Evolutionary conservation across 1,140 invertebrate genomes (phyloP).

Genomic region (Andricus grossulariae): DNA sequence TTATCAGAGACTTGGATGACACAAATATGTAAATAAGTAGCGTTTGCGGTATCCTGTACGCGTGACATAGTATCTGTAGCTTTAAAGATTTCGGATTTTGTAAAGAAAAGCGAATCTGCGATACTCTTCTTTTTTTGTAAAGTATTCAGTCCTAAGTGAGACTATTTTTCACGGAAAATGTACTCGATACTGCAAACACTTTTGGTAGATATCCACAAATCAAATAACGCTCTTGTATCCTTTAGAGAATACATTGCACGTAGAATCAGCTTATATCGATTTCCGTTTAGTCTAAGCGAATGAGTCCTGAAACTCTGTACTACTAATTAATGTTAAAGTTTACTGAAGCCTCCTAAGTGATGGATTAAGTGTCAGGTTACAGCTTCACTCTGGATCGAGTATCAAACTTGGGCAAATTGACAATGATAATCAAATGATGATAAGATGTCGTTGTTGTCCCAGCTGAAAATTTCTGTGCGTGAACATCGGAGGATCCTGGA

Average conservation of each 20-base stretch:
- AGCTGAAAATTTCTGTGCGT: too few relatives aligned
- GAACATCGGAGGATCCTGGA: too few relatives aligned
- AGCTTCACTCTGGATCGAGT: slow-evolving; percentile 14
- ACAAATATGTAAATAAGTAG: slow-evolving; percentile 2
- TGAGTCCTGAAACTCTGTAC: slow-evolving; percentile 30
- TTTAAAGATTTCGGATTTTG: slow-evolving; percentile 2
- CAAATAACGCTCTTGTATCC: slow-evolving; percentile 45
- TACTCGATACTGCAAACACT: slow-evolving; percentile 45
- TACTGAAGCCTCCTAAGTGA: slow-evolving; percentile 26
- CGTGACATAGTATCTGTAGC: background rate
- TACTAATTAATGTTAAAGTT: slow-evolving; percentile 23
- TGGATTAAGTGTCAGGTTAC: slow-evolving; percentile 14
- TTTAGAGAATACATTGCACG: slow-evolving; percentile 42
- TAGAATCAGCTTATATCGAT: slow-evolving; percentile 44
- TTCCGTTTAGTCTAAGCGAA: slow-evolving; percentile 31
- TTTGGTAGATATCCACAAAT: slow-evolving; percentile 40
- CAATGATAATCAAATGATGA: slow-evolving; percentile 1
- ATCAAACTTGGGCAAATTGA: background rate
- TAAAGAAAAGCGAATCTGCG: slow-evolving; percentile 31
- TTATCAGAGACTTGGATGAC: slow-evolving; percentile 23
- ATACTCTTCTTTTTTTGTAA: slow-evolving; percentile 8
- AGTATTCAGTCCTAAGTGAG: background rate
- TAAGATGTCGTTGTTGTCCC: background rate
- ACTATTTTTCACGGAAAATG: slow-evolving; percentile 28
- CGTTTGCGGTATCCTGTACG: slow-evolving; percentile 17